Evolutionary conservation across 2,113 vertebrate species (phyloP).

Genomic region (Variabilichromis moorii): DNA sequence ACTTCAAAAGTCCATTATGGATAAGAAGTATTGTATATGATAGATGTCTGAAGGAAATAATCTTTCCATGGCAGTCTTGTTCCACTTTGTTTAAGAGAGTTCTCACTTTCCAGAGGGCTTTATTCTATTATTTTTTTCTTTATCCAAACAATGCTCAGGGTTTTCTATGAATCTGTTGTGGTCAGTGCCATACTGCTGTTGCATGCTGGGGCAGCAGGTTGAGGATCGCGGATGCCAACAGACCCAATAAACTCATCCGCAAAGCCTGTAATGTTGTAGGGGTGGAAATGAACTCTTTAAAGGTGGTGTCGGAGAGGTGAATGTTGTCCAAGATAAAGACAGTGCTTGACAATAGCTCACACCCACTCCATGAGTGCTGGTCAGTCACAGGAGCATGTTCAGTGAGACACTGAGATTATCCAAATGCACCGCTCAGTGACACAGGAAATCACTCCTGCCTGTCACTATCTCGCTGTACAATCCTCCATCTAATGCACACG

Average conservation of each 20-base stretch:
- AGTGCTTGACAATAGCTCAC: not conserved
- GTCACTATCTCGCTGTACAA: not conserved
- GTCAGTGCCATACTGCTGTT: not conserved
- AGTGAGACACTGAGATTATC: not conserved
- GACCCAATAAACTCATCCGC: not conserved
- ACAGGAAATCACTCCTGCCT: not conserved
- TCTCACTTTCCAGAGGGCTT: not conserved
- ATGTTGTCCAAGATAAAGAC: not conserved
- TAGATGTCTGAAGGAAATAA: not conserved
- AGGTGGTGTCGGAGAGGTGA: not conserved
- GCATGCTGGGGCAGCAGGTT: not conserved
- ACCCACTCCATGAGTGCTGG: not conserved
- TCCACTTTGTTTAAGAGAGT: not conserved
- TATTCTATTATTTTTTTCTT: not conserved
- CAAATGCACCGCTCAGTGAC: not conserved
- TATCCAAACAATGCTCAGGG: not conserved
- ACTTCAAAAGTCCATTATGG: not conserved
- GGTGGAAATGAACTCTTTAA: not conserved
- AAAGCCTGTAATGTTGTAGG: not conserved
- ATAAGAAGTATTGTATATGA: not conserved
- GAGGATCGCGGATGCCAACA: not conserved
- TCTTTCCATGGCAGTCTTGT: not conserved
- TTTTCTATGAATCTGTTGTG: not conserved
- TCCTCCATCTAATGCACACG: not conserved
- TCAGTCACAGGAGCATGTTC: not conserved